Evolutionary conservation across 1,140 invertebrate genomes (phyloP).

Genomic region (Bactericera cockerelli): DNA sequence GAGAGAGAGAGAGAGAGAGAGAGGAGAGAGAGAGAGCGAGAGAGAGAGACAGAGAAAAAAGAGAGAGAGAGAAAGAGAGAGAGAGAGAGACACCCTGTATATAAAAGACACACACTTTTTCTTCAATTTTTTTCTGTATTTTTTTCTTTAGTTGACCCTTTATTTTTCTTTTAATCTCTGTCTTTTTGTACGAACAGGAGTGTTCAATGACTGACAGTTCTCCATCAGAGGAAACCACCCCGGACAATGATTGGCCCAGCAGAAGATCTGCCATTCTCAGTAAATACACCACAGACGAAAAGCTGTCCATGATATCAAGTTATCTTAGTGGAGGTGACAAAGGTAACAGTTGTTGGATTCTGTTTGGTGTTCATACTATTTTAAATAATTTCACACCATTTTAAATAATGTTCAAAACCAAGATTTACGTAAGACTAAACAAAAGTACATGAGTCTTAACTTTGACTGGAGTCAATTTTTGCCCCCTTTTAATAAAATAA

Average conservation of each 20-base stretch:
- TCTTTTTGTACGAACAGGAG: not conserved
- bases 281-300: slow-evolving; percentile 80
- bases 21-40: no score
- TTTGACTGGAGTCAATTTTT: no score
- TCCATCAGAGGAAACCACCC: not conserved
- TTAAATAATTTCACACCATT: no score
- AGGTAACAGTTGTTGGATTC: slow-evolving; percentile 35
- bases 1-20: not conserved
- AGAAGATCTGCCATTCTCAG: slow-evolving; percentile 55
- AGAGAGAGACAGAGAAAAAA: not conserved
- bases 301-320: slow-evolving; percentile 72
- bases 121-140: not conserved
- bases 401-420: no score
- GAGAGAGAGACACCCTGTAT: not conserved
- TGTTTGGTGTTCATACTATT: no score
- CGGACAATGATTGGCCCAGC: slow-evolving; percentile 38
- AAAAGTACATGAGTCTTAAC: no score
- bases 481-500: no score
- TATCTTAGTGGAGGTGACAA: slow-evolving; percentile 65
- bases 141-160: not conserved
- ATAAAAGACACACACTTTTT: not conserved
- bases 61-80: not conserved
- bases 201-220: not conserved
- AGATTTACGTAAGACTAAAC: no score
- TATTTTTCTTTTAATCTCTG: no score